Evolutionary conservation across 2,888 invertebrate species (phyloP).

Genomic region (Tholera decimalis): DNA sequence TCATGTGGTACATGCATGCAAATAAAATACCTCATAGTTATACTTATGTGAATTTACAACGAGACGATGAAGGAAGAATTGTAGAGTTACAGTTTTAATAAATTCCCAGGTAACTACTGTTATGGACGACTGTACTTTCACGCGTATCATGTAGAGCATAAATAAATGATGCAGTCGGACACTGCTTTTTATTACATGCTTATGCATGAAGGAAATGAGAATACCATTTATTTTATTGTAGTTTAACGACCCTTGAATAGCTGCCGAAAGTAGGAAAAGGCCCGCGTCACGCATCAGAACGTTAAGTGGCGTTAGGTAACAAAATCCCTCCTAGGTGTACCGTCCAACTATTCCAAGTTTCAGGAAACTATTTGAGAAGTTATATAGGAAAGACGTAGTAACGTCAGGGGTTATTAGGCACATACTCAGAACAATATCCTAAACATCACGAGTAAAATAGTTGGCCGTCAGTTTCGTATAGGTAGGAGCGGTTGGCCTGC

Average conservation of each 20-base stretch:
- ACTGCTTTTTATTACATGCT: slow-evolving; percentile 18
- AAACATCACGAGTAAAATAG: slow-evolving; percentile 59
- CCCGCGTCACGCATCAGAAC: slow-evolving; percentile 44
- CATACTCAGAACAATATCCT: slow-evolving; percentile 62
- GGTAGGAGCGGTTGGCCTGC: slow-evolving; percentile 58
- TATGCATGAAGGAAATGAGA: slow-evolving; percentile 27
- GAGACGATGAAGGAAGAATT: slow-evolving; percentile 38
- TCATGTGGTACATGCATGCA: slow-evolving; percentile 51
- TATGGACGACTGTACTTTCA: slow-evolving; percentile 36
- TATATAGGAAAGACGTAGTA: slow-evolving; percentile 44
- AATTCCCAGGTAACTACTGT: slow-evolving; percentile 44
- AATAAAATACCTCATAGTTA: slow-evolving; percentile 55
- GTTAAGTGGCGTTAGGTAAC: slow-evolving; percentile 46
- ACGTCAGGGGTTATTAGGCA: slow-evolving; percentile 56
- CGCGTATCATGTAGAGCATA: slow-evolving; percentile 38
- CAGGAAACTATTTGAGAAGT: slow-evolving; percentile 52
- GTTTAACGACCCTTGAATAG: slow-evolving; percentile 23
- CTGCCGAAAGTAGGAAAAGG: slow-evolving; percentile 20
- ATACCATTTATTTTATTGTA: slow-evolving; percentile 39
- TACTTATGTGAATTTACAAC: slow-evolving; percentile 52
- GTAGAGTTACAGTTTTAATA: slow-evolving; percentile 36
- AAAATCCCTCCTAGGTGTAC: slow-evolving; percentile 41
- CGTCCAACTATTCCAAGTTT: slow-evolving; percentile 47
- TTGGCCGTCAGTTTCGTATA: slow-evolving; percentile 53
- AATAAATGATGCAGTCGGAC: slow-evolving; percentile 40